Conservation (phyloP, 2,113 vertebrate genomes). For the Eidolon helvum region DNA sequence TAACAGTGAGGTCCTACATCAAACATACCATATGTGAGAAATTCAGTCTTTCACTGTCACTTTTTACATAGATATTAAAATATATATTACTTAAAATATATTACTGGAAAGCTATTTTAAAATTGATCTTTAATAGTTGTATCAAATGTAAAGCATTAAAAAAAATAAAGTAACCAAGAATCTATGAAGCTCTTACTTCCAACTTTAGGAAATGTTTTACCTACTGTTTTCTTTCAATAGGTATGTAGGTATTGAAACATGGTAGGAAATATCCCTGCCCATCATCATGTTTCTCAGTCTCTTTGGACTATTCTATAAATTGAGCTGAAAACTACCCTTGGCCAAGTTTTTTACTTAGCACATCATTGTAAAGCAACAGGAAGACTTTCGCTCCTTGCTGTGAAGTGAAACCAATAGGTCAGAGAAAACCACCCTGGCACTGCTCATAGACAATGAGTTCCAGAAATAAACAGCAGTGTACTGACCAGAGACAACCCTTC, state of each 20-base stretch:
- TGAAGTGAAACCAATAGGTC: not conserved
- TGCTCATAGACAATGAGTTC: not conserved
- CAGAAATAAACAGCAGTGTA: constrained; percentile 18
- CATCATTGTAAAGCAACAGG: not conserved
- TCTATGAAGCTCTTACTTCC: constrained; percentile 58
- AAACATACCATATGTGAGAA: constrained; percentile 75
- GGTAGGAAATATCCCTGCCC: constrained; percentile 65
- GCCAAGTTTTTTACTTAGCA: constrained; percentile 28
- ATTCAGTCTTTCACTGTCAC: constrained; percentile 64
- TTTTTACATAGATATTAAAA: constrained; percentile 84
- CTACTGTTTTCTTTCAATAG: constrained; percentile 43
- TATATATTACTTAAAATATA: constrained; percentile 92
- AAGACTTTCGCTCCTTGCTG: constrained; percentile 5
- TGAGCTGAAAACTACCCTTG: constrained; percentile 47
- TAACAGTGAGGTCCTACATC: constrained; percentile 56
- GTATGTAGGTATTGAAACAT: constrained; percentile 60
- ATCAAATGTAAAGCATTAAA: constrained; percentile 82
- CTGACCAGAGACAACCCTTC: not conserved
- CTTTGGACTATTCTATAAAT: constrained; percentile 69
- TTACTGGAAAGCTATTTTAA: constrained; percentile 86
- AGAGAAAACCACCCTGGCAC: constrained; percentile 14
- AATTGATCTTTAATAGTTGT: constrained; percentile 80
- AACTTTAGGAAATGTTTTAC: constrained; percentile 15
- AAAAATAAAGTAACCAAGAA: constrained; percentile 71
- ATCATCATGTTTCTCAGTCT: constrained; percentile 65